phyloP scores from a whole-genome alignment of 2,888 invertebrate species.

The Heliconius ethilla region DNA sequence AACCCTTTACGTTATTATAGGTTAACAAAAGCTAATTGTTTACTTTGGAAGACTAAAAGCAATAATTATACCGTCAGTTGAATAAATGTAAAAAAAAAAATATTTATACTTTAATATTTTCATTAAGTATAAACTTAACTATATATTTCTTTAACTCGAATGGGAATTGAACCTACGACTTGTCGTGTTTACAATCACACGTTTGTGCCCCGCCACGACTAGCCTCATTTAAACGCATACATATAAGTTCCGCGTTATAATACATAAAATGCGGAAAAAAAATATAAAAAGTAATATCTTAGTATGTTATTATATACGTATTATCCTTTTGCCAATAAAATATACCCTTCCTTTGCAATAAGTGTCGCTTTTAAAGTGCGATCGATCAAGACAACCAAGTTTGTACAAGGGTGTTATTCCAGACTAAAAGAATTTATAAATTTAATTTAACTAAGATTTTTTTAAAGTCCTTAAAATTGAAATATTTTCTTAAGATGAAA shows the following conservation, averaged over 20 bases:
- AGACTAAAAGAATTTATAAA: constrained; percentile 9
- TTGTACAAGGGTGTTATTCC: constrained; percentile 37
- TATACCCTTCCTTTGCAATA: constrained; percentile 43
- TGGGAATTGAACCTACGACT: no score
- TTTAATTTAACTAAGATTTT: not conserved
- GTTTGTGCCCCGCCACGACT: no score
- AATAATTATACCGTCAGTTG: not conserved
- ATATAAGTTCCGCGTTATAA: no score
- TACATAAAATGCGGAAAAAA: no score
- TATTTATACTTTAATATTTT: no score
- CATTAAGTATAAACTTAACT: no score
- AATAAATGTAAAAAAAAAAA: not conserved
- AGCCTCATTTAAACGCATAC: no score
- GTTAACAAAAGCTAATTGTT: constrained; percentile 38
- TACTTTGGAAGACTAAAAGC: constrained; percentile 39
- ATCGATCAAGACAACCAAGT: constrained; percentile 51
- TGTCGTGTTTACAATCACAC: no score
- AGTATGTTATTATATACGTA: not conserved
- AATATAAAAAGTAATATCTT: not conserved
- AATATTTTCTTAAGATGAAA: not conserved
- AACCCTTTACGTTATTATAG: constrained; percentile 40
- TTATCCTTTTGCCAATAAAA: not conserved
- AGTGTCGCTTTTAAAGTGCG: constrained; percentile 51
- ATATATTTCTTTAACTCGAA: no score
- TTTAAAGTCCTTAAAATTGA: not conserved